Evolutionary conservation across 2,113 vertebrate species (phyloP).

Genomic region (Steatornis caripensis): DNA sequence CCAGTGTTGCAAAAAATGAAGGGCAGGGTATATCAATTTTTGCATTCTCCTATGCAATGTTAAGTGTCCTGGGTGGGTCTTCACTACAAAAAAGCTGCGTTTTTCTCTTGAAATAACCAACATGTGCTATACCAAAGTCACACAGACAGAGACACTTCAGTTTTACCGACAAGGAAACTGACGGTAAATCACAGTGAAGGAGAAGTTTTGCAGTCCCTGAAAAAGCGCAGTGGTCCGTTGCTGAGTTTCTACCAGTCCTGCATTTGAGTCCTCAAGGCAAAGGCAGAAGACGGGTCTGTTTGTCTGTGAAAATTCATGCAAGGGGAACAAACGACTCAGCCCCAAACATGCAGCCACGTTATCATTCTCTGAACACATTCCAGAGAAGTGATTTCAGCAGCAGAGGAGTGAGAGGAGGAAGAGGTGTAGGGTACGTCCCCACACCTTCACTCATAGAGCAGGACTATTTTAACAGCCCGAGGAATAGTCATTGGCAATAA

Average conservation of each 20-base stretch:
- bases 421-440: neutral
- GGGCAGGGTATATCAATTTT: neutral
- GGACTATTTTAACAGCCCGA: neutral
- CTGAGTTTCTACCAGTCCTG: neutral
- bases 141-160: neutral
- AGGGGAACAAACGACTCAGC: neutral
- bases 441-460: neutral
- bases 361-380: neutral
- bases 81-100: neutral
- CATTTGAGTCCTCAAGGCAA: neutral
- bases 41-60: neutral
- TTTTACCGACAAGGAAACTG: neutral
- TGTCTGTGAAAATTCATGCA: neutral
- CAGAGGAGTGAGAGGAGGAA: neutral
- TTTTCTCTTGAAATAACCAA: neutral
- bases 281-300: neutral
- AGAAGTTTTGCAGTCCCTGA: neutral
- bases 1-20: neutral
- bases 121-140: neutral
- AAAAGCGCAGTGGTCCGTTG: neutral
- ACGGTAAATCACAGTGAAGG: neutral
- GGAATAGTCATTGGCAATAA: neutral
- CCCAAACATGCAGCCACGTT: neutral
- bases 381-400: neutral
- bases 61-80: neutral